Conservation (phyloP, 2,113 vertebrate genomes). For the Urocynchramus pylzowi region DNA sequence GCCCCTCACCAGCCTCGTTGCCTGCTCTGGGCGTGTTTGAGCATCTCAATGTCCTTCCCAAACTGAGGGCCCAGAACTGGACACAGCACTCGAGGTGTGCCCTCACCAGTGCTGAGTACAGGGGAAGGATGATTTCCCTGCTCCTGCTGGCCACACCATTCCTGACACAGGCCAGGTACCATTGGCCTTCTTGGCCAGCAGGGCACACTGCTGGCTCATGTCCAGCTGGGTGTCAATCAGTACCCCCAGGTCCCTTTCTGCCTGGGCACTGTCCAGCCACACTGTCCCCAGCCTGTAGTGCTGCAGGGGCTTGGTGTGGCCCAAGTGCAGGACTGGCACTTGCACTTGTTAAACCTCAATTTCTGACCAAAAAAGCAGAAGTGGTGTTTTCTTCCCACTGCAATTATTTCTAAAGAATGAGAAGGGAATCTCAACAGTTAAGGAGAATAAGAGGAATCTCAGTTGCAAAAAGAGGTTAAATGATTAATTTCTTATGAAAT, state of each 20-base stretch:
- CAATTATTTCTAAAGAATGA: not conserved
- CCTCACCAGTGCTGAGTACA: not conserved
- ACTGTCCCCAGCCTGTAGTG: accelerated
- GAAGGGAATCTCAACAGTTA: not conserved
- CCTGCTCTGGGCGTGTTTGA: accelerated
- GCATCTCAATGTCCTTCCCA: not conserved
- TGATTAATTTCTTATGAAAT: not conserved
- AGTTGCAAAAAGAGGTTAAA: not conserved
- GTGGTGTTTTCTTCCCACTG: not conserved
- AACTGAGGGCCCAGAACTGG: not conserved
- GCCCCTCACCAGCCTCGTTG: not conserved
- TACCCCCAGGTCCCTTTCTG: not conserved
- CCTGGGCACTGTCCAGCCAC: not conserved
- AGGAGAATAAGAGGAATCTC: not conserved
- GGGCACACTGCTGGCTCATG: not conserved
- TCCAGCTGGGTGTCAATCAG: accelerated
- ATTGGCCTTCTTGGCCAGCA: not conserved
- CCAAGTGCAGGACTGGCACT: not conserved
- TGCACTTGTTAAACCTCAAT: not conserved
- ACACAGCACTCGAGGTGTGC: accelerated
- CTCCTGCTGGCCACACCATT: not conserved
- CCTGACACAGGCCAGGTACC: not conserved
- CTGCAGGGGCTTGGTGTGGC: not conserved
- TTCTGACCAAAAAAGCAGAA: not conserved
- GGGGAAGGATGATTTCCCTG: not conserved